These are phyloP conservation scores for Nemotelus nigrinus DNA, from an alignment of 2,888 invertebrate genomes.

Conservation along the genomic window DNA sequence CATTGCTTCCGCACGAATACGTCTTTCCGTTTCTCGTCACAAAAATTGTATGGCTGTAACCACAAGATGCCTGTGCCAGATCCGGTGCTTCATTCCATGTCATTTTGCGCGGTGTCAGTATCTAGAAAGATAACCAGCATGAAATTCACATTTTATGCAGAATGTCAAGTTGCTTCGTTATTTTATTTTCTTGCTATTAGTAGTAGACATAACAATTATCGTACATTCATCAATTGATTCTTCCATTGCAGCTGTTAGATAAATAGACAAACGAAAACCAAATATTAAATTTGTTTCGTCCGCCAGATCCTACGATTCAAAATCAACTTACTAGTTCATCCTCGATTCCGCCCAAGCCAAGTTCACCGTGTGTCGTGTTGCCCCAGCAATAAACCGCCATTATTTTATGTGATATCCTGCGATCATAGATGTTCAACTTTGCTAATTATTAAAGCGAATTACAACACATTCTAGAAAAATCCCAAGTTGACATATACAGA, in stretches of 20 bases:
- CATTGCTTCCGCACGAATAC: constrained; percentile 93
- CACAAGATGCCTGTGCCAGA: constrained; percentile 74
- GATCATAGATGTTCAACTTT: background rate
- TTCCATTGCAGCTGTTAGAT: constrained; percentile 19
- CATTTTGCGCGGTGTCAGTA: constrained; percentile 71
- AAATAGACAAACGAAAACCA: background rate
- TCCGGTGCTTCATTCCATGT: constrained; percentile 71
- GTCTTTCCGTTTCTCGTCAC: constrained; percentile 81
- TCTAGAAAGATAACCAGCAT: constrained; percentile 64
- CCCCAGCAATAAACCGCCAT: constrained; percentile 79
- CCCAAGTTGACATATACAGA: background rate
- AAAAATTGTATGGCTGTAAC: constrained; percentile 83
- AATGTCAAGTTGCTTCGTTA: too few species aligned
- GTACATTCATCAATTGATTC: constrained; percentile 18
- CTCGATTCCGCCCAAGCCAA: constrained; percentile 81
- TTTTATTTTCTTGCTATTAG: too few species aligned
- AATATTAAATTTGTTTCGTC: background rate
- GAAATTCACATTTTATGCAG: background rate
- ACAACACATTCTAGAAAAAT: constrained; percentile 16
- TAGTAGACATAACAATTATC: background rate
- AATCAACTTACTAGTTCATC: constrained; percentile 68
- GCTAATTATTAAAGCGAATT: background rate
- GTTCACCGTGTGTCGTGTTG: constrained; percentile 78
- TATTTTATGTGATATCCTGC: background rate
- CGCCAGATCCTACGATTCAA: background rate